Evolutionary conservation across 2,113 vertebrate genomes (phyloP), one percentile per base, ranked within the genome.

Genomic region (Cheirogaleus medius): DNA sequence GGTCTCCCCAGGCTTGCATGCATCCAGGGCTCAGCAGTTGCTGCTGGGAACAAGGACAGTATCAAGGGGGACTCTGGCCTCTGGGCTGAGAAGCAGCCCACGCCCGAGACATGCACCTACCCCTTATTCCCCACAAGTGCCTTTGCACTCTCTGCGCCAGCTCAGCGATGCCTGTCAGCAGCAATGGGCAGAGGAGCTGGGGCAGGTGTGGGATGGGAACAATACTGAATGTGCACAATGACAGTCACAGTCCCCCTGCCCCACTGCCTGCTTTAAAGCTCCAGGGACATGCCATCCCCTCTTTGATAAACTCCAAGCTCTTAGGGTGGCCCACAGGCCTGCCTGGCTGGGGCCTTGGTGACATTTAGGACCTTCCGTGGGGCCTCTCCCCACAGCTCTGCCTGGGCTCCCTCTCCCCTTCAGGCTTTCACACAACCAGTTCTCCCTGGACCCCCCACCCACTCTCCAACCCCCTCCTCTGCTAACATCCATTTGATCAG

Each of bases 401-500:
- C 15, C n/a, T 39, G 18, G 18, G 56, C n/a, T 60, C 69, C 39
- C 21, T 54, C 34, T 47, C 47, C 88, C 93, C 85, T 20, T 90
- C 69, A 56, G 94, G 89, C 32, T 94, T 56, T 64, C 94, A 34
- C 95, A 64, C 91, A 82, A 91, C 93, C 96, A 96, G 98, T 97
- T 97, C 39, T 64, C 76, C 56, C 66, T 63, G 20, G 2, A 18
- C 54, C 44, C 23, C 11, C 39, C 21, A 23, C 58, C 6, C 4
- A 34, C n/a, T 29, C 42, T n/a, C 25, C 34, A 25, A 4, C 17
- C 42, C 44, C 21, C 21, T 34, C 44, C 13, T 71, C 68, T 58
- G 37, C 13, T 64, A 60, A 21, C 29, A 63, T 25, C 39, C 29
- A 13, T 39, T 47, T 44, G 47, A 92, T 44, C 37, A 58, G 25